Evolutionary conservation across 2,113 vertebrate genomes (phyloP).

Genomic region (Albula glossodonta): DNA sequence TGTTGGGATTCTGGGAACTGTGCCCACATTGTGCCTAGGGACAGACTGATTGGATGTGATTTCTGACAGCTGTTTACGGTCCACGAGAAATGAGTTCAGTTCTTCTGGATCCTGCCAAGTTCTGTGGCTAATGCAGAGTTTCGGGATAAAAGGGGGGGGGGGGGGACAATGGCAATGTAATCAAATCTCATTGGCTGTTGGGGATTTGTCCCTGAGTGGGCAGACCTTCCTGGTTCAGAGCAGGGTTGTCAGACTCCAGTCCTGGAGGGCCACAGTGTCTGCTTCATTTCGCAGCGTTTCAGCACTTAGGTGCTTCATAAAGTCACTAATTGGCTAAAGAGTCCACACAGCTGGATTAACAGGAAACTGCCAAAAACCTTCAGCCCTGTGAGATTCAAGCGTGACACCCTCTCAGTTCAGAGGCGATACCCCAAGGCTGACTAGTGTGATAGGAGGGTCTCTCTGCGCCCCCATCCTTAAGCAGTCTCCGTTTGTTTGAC

Average conservation of each 20-base stretch:
- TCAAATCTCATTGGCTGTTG: background rate
- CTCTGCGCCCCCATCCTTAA: background rate
- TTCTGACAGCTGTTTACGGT: conserved; percentile 67
- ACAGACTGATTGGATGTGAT: conserved; percentile 67
- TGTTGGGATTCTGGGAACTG: conserved; percentile 56
- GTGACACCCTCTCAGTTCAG: no score
- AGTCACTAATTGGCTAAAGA: no score
- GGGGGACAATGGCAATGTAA: background rate
- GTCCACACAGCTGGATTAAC: no score
- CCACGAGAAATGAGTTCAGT: conserved; percentile 50
- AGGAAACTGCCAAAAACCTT: no score
- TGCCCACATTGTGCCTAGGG: conserved; percentile 57
- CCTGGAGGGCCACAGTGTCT: no score
- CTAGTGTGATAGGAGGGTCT: background rate
- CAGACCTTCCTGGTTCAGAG: background rate
- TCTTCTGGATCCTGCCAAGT: conserved; percentile 52
- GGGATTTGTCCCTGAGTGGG: background rate
- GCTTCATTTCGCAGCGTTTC: no score
- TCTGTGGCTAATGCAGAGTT: conserved; percentile 20
- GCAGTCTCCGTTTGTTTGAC: background rate
- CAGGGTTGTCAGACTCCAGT: background rate
- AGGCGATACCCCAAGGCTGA: no score
- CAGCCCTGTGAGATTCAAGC: no score
- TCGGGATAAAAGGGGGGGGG: no score
- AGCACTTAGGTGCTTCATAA: no score